Conservation (phyloP, 1,140 invertebrate species). For the Euborellia annulipes region DNA sequence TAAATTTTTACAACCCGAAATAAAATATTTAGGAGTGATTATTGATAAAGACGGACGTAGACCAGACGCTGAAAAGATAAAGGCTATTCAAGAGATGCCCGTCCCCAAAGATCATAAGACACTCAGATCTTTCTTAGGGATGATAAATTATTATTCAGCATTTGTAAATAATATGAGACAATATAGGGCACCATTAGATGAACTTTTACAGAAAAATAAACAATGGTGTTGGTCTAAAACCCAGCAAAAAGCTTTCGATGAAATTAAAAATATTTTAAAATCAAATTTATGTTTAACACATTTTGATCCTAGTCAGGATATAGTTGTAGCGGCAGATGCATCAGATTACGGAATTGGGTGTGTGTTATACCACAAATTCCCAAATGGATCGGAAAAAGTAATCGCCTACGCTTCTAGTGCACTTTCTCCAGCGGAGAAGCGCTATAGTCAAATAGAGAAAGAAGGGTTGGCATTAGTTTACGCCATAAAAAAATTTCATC, state of each 20-base stretch:
- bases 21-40: slow-evolving; percentile 21
- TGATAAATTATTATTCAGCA: slow-evolving; percentile 26
- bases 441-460: slow-evolving; percentile 34
- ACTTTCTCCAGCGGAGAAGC: slow-evolving; percentile 26
- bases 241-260: slow-evolving; percentile 16
- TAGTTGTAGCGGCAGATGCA: slow-evolving; percentile 30
- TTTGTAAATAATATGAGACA: slow-evolving; percentile 20
- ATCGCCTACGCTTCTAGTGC: slow-evolving; percentile 29
- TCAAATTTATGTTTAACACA: slow-evolving; percentile 20
- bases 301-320: slow-evolving; percentile 28
- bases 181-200: slow-evolving; percentile 17
- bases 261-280: slow-evolving; percentile 16
- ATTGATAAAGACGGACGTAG: slow-evolving; percentile 19
- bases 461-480: slow-evolving; percentile 35
- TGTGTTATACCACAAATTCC: slow-evolving; percentile 16
- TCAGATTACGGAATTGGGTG: slow-evolving; percentile 14
- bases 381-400: slow-evolving; percentile 20
- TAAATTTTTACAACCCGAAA: slow-evolving; percentile 18
- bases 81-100: slow-evolving; percentile 23
- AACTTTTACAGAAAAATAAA: slow-evolving; percentile 16
- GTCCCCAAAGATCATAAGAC: slow-evolving; percentile 20
- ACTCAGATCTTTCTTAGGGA: slow-evolving; percentile 22
- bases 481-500: slow-evolving; percentile 33
- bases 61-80: slow-evolving; percentile 20
- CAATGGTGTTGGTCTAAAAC: slow-evolving; percentile 14